A percentile compares a stretch with the other conserved stretches of the same genome.
phyloP scores from a whole-genome alignment of 2,888 invertebrate species.

The Stegophylla sp. region DNA sequence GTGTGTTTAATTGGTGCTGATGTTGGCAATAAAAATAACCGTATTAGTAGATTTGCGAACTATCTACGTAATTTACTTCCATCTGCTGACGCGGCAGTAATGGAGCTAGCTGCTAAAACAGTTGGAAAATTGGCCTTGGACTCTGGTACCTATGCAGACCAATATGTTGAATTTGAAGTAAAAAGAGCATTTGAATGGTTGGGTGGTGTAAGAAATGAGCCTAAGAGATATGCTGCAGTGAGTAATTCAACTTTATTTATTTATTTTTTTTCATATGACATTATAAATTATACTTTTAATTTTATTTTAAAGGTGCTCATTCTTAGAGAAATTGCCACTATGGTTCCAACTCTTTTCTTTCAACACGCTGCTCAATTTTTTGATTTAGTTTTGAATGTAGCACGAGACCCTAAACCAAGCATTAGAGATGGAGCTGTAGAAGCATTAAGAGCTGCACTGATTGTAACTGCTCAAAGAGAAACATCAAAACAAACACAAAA shows the following conservation, averaged over 20 bases:
- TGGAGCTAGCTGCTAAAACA: constrained; percentile 95
- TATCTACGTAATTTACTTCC: constrained; percentile 88
- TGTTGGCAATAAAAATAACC: constrained; percentile 87
- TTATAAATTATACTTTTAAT: neutral
- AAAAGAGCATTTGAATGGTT: constrained; percentile 96
- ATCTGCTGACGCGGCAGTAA: constrained; percentile 88
- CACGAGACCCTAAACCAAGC: constrained; percentile 87
- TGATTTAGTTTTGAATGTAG: constrained; percentile 88
- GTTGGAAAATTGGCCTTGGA: constrained; percentile 90
- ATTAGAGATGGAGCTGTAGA: constrained; percentile 93
- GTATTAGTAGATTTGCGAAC: constrained; percentile 91
- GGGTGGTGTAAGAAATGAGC: constrained; percentile 87
- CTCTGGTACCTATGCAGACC: constrained; percentile 91
- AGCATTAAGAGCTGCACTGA: constrained; percentile 91
- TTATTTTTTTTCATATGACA: no score
- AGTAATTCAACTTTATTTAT: constrained; percentile 62
- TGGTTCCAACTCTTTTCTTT: constrained; percentile 96
- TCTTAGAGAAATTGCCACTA: constrained; percentile 89
- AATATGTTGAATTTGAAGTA: constrained; percentile 98
- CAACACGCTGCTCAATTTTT: constrained; percentile 93
- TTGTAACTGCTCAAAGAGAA: constrained; percentile 94
- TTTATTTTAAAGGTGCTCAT: constrained; percentile 72
- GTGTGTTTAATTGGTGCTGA: constrained; percentile 93
- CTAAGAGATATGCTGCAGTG: constrained; percentile 87
- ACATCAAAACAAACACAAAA: constrained; percentile 89